Conservation (phyloP, 2,797 vertebrate genomes). For the Streptopelia turtur region DNA sequence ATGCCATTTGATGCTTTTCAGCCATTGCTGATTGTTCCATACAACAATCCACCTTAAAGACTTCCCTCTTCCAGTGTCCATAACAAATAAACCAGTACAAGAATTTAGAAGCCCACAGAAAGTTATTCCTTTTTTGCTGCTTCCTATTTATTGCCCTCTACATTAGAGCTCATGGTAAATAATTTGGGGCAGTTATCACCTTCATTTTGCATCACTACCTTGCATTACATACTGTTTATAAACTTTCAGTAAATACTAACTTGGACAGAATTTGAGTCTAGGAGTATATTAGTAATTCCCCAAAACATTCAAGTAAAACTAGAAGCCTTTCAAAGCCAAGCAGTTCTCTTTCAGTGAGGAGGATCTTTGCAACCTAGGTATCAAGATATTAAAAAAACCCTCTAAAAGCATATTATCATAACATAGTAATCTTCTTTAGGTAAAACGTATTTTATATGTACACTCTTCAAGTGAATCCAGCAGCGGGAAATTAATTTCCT, state of each 20-base stretch:
- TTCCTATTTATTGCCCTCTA: not conserved
- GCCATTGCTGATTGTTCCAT: not conserved
- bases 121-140: not conserved
- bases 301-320: not conserved
- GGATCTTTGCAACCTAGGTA: not conserved
- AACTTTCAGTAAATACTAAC: not conserved
- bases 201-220: not conserved
- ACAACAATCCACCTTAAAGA: not conserved
- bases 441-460: not conserved
- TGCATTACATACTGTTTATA: not conserved
- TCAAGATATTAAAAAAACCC: not conserved
- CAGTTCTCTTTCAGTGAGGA: not conserved
- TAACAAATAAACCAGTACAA: not conserved
- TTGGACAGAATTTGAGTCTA: not conserved
- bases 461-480: not conserved
- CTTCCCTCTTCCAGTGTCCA: not conserved
- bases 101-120: not conserved
- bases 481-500: not conserved
- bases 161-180: not conserved
- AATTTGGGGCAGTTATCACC: not conserved
- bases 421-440: not conserved
- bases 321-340: not conserved
- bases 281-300: not conserved
- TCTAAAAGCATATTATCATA: not conserved
- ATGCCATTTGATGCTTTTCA: not conserved